phyloP scores from a whole-genome alignment of 2,113 vertebrate species.

The Ceyx margarethae region DNA sequence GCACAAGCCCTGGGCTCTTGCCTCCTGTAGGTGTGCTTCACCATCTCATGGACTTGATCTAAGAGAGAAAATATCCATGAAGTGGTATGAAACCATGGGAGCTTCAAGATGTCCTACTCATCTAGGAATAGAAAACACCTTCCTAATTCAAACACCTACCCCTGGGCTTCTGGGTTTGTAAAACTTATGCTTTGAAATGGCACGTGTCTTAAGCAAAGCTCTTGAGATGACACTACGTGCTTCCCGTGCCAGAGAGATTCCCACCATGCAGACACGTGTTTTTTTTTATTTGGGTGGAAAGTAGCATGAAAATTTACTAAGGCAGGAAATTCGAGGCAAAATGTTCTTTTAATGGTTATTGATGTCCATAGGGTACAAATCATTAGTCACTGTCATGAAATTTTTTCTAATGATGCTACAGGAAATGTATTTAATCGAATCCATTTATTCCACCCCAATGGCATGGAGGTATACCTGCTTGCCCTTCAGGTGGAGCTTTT shows the following conservation, averaged over 20 bases:
- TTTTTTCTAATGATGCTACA: neutral
- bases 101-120: neutral
- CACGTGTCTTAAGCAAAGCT: neutral
- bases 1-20: neutral
- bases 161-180: neutral
- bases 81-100: neutral
- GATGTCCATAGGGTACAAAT: neutral
- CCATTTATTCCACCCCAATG: neutral
- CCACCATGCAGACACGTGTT: rapidly evolving
- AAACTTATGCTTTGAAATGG: neutral
- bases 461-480: neutral
- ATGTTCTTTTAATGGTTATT: neutral
- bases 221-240: neutral
- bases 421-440: too few relatives aligned
- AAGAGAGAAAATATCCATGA: neutral
- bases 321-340: neutral
- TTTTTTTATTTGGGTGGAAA: neutral
- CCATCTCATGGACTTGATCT: neutral
- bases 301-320: neutral
- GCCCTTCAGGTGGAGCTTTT: neutral
- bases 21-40: neutral
- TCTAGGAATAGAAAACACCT: neutral
- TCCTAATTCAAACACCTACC: neutral
- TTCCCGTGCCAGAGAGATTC: neutral
- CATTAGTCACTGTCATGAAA: neutral